Evolutionary conservation across 2,888 invertebrate genomes (phyloP).

Genomic region (Brassicogethes aeneus): DNA sequence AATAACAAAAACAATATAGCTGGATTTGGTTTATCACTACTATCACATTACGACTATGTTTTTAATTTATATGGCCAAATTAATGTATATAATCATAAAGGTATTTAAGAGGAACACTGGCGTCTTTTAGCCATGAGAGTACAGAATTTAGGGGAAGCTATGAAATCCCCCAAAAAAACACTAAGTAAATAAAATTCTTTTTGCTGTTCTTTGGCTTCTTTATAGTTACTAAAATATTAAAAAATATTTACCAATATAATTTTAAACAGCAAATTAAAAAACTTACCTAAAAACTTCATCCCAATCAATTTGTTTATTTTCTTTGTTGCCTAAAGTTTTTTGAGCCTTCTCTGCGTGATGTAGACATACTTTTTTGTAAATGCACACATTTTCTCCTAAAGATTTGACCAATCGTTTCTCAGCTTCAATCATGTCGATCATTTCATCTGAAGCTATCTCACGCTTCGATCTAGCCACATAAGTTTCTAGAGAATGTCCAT

Average conservation of each 20-base stretch:
- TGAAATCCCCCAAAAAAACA: conserved; percentile 78
- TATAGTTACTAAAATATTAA: conserved; percentile 60
- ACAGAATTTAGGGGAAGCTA: conserved; percentile 71
- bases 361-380: conserved; percentile 69
- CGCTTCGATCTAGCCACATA: conserved; percentile 58
- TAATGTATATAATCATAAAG: too few species aligned
- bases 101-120: too few species aligned
- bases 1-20: too few species aligned
- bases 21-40: too few species aligned
- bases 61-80: too few species aligned
- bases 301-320: conserved; percentile 54
- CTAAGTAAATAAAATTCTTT: conserved; percentile 78
- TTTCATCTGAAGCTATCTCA: conserved; percentile 44
- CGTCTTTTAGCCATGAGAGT: conserved; percentile 69
- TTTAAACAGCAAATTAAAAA: not conserved
- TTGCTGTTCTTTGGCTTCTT: conserved; percentile 61
- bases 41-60: too few species aligned
- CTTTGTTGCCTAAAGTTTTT: conserved; percentile 30
- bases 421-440: conserved; percentile 60
- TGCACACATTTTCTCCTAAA: conserved; percentile 68
- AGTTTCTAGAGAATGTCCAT: conserved; percentile 56
- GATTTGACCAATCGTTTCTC: conserved; percentile 70
- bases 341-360: conserved; percentile 55
- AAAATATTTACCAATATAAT: conserved; percentile 6
- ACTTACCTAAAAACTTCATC: conserved; percentile 68